Evolutionary conservation across 2,113 vertebrate species (phyloP).

Genomic region (Notarius lentiginosus): DNA sequence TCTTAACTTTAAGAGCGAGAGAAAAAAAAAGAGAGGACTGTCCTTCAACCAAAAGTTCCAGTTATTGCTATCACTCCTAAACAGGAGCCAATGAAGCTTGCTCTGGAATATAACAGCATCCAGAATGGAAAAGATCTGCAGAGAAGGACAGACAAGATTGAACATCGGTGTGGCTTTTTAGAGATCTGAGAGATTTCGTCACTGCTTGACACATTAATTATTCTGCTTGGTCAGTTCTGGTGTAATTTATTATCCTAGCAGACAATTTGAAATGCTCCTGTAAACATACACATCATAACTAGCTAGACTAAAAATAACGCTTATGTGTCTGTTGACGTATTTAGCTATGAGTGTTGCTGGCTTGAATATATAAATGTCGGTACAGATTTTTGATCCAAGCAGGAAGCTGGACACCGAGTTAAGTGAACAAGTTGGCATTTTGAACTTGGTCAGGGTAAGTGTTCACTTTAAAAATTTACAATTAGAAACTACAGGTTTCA

Average conservation of each 20-base stretch:
- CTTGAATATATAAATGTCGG: not conserved
- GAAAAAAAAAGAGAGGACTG: not conserved
- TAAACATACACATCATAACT: not conserved
- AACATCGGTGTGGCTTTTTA: not conserved
- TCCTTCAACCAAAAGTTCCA: not conserved
- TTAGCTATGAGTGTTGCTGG: not conserved
- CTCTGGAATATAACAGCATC: not conserved
- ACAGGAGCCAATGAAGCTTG: not conserved
- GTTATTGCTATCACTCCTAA: not conserved
- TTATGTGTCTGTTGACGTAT: not conserved
- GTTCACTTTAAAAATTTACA: not conserved
- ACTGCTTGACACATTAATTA: constrained; percentile 7
- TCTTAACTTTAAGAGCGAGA: not conserved
- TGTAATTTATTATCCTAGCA: constrained; percentile 6
- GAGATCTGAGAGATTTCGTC: not conserved
- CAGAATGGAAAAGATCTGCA: not conserved
- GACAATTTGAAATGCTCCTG: not conserved
- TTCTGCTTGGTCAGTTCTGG: not conserved
- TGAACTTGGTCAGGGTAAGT: not conserved
- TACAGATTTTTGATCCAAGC: not conserved
- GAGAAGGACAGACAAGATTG: not conserved
- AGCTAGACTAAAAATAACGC: not conserved
- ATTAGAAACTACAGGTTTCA: not conserved
- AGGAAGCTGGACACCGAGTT: not conserved
- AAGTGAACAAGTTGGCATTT: not conserved